phyloP scores from a whole-genome alignment of 2,888 invertebrate species.

The Troides aeacus region DNA sequence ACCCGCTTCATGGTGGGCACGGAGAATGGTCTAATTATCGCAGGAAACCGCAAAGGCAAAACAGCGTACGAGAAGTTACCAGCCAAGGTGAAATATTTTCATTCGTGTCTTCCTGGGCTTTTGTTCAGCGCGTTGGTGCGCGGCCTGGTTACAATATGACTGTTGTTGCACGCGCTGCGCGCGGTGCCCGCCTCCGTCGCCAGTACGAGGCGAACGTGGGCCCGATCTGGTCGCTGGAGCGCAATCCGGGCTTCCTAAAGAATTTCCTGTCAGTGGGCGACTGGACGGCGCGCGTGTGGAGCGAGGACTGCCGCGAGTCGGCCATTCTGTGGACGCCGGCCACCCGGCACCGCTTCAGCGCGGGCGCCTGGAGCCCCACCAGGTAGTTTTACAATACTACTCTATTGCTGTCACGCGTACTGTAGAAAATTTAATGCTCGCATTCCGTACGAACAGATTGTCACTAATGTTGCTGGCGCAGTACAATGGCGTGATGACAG shows the following conservation, averaged over 20 bases:
- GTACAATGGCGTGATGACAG: constrained; percentile 88
- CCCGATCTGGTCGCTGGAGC: constrained; percentile 90
- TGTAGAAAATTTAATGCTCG: not conserved
- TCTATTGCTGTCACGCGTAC: not conserved
- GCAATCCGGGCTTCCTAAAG: constrained; percentile 95
- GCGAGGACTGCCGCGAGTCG: constrained; percentile 95
- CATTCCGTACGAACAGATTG: constrained; percentile 70
- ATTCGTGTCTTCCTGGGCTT: not conserved
- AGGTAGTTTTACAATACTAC: constrained; percentile 57
- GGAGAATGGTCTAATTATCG: constrained; percentile 82
- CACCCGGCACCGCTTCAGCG: constrained; percentile 82
- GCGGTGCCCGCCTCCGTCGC: not conserved
- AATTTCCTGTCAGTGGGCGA: constrained; percentile 96
- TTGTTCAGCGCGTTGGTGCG: not conserved
- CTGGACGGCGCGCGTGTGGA: constrained; percentile 95
- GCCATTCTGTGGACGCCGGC: constrained; percentile 92
- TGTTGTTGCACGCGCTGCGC: not conserved
- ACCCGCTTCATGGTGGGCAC: constrained; percentile 87
- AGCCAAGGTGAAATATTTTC: constrained; percentile 64
- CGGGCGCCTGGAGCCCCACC: constrained; percentile 92
- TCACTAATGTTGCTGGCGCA: constrained; percentile 91
- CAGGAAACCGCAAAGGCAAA: constrained; percentile 86
- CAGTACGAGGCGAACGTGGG: constrained; percentile 87
- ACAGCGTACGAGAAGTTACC: constrained; percentile 83
- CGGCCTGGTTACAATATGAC: not conserved